Evolutionary conservation across 2,797 vertebrate genomes (phyloP).

Genomic region (Chloroceryle inda): DNA sequence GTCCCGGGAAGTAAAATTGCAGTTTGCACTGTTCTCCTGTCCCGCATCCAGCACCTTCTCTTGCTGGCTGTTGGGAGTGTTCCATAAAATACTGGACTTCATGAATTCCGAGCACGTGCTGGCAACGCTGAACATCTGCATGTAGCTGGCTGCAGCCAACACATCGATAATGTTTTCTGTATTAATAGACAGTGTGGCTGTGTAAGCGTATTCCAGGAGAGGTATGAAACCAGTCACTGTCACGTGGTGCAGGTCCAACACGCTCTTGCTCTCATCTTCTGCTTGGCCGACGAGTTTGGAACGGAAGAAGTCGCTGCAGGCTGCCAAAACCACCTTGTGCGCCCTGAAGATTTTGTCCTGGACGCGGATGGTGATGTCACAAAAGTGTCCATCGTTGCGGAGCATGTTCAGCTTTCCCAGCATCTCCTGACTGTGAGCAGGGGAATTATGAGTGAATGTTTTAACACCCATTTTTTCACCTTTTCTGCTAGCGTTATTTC

Average conservation of each 20-base stretch:
- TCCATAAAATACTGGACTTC: constrained; percentile 99
- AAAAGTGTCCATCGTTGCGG: constrained; percentile 92
- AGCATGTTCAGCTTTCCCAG: constrained; percentile 92
- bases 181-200: constrained; percentile 96
- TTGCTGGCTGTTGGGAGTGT: constrained; percentile 82
- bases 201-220: constrained; percentile 97
- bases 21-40: constrained; percentile 89
- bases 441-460: constrained; percentile 91
- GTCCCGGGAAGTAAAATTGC: constrained; percentile 90
- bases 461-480: constrained; percentile 86
- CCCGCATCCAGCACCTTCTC: constrained; percentile 89
- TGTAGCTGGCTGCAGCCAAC: constrained; percentile 96
- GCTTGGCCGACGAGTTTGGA: constrained; percentile 93
- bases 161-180: constrained; percentile 99
- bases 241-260: constrained; percentile 93
- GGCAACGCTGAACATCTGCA: constrained; percentile 97
- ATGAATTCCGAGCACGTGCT: constrained; percentile 99
- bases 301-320: constrained; percentile 97
- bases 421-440: constrained; percentile 95
- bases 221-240: constrained; percentile 95
- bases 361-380: constrained; percentile 96
- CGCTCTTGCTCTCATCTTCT: constrained; percentile 91
- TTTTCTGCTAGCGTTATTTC: constrained; percentile 73
- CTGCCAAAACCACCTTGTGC: constrained; percentile 98
- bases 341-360: constrained; percentile 98